Evolutionary conservation across 2,113 vertebrate genomes (phyloP).

Genomic region (Carassius auratus): DNA sequence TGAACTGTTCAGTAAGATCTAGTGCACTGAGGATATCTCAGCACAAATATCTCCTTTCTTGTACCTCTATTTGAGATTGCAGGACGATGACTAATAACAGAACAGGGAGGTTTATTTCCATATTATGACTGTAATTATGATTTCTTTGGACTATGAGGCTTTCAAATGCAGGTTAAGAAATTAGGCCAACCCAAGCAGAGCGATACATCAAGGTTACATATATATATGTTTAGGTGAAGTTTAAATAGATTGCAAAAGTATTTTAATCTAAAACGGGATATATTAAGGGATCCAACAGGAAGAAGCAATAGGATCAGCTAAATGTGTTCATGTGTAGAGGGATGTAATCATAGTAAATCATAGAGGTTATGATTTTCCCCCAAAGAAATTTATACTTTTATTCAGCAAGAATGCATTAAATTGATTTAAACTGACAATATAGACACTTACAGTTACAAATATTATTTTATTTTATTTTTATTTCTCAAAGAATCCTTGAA

Average conservation of each 20-base stretch:
- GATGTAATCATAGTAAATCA: too few relatives aligned
- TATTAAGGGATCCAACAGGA: background rate
- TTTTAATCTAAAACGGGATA: background rate
- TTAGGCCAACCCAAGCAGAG: constrained; percentile 14
- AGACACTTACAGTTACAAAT: background rate
- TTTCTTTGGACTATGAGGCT: constrained; percentile 6
- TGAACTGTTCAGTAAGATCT: background rate
- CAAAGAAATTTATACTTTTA: background rate
- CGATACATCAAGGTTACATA: background rate
- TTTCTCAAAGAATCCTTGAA: too few relatives aligned
- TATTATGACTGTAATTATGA: background rate
- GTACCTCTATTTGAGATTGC: background rate
- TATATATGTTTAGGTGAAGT: constrained; percentile 3
- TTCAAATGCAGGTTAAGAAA: constrained; percentile 14
- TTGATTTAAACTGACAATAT: background rate
- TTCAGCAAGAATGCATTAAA: background rate
- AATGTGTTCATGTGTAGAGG: background rate
- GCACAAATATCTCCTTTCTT: background rate
- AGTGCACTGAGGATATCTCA: background rate
- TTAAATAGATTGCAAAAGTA: constrained; percentile 15
- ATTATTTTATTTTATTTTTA: too few relatives aligned
- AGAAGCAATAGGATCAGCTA: background rate
- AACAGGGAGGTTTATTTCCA: background rate
- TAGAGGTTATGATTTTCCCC: too few relatives aligned
- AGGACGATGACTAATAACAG: background rate